These are phyloP conservation scores for Paragorgia papillata DNA, from an alignment of 92 coral and sea anemone species.

Conservation along the genomic window DNA sequence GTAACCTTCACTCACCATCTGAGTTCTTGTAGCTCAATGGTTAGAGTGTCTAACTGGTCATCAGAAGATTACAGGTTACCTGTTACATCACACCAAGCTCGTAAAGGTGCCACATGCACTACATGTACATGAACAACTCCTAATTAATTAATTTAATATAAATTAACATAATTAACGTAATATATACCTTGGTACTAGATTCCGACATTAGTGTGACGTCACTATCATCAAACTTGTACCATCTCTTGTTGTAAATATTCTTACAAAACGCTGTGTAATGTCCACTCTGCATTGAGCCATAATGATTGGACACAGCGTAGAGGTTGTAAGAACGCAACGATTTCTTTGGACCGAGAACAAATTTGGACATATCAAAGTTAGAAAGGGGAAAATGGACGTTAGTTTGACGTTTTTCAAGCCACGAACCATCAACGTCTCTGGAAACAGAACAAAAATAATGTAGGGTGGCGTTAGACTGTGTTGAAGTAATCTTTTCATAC, in stretches of 20 bases:
- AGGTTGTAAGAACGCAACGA: constrained; percentile 59
- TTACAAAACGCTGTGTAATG: constrained; percentile 94
- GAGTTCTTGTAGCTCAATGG: too few species aligned
- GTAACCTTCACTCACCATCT: too few species aligned
- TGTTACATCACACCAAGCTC: too few species aligned
- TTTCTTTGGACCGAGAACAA: constrained; percentile 73
- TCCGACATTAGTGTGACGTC: constrained; percentile 74
- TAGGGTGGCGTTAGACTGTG: too few species aligned
- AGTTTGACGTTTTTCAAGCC: constrained; percentile 95
- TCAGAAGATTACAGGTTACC: too few species aligned
- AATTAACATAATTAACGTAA: not conserved
- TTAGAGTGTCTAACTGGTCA: too few species aligned
- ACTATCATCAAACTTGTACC: constrained; percentile 98
- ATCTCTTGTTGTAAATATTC: constrained; percentile 66
- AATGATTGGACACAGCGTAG: constrained; percentile 89
- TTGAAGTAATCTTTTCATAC: too few species aligned
- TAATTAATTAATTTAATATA: too few species aligned
- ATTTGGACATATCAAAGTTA: constrained; percentile 66
- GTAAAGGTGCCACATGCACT: too few species aligned
- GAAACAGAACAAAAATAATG: not conserved
- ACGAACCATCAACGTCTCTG: constrained; percentile 87
- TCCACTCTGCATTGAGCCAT: constrained; percentile 99
- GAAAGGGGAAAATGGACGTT: constrained; percentile 70
- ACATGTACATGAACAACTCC: too few species aligned
- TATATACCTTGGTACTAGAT: constrained; percentile 16